These are phyloP conservation scores for Pseudomyrmex sp. DNA, from an alignment of 1,140 invertebrate genomes.

Conservation along the genomic window DNA sequence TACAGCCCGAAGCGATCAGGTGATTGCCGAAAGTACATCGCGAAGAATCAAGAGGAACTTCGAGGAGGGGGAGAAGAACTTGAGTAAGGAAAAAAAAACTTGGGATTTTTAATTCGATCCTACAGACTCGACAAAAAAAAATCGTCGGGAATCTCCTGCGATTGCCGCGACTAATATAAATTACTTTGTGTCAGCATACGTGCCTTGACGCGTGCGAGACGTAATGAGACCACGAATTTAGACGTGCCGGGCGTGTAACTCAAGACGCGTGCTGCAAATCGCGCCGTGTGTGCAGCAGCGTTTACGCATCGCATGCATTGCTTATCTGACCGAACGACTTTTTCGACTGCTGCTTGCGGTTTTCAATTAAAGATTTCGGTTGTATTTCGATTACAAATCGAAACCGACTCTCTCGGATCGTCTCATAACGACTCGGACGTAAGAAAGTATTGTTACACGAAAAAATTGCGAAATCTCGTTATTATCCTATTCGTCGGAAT, in stretches of 20 bases:
- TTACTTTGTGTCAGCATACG: constrained; percentile 5
- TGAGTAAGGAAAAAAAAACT: not conserved
- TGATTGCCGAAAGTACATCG: not conserved
- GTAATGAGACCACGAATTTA: constrained; percentile 33
- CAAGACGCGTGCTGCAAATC: constrained; percentile 7
- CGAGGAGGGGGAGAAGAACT: not conserved
- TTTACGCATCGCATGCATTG: not conserved
- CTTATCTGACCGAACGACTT: constrained; percentile 6
- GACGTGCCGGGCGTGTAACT: constrained; percentile 11
- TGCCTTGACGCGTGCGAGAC: constrained; percentile 25
- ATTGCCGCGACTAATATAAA: not conserved
- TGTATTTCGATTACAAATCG: too few relatives aligned
- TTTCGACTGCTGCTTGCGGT: not conserved
- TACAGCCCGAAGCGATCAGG: not conserved
- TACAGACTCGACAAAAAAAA: not conserved
- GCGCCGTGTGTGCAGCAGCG: constrained; percentile 9
- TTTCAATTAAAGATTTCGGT: too few relatives aligned
- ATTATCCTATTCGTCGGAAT: too few relatives aligned
- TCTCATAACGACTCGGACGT: too few relatives aligned
- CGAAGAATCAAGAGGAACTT: not conserved
- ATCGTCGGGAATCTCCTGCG: not conserved
- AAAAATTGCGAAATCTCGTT: too few relatives aligned
- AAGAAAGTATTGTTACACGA: too few relatives aligned
- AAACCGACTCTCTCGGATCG: too few relatives aligned
- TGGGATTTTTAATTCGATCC: not conserved